Conservation (phyloP, 1,140 invertebrate genomes). For the Colletes latitarsis region DNA sequence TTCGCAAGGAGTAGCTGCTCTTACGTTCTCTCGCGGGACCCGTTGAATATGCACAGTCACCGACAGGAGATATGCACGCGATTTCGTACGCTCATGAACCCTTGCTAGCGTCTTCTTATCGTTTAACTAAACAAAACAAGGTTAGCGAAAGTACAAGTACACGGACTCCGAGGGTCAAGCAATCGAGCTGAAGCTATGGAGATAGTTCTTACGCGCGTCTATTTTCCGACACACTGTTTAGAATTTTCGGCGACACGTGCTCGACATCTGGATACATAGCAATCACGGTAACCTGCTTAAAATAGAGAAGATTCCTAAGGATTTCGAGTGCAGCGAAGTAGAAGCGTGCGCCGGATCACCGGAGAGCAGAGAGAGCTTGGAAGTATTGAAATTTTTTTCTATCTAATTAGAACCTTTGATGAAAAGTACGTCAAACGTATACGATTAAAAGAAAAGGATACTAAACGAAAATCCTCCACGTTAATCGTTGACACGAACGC, state of each 20-base stretch:
- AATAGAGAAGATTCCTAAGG: slow-evolving; percentile 49
- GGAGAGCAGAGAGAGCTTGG: too few species aligned
- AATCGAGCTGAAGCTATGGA: too few species aligned
- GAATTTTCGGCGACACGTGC: slow-evolving; percentile 52
- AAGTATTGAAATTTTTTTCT: too few species aligned
- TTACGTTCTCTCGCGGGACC: not conserved
- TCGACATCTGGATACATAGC: slow-evolving; percentile 54
- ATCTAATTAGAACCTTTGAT: too few species aligned
- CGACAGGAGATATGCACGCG: not conserved
- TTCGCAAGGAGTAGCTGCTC: slow-evolving; percentile 6
- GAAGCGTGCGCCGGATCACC: not conserved
- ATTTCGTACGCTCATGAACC: not conserved
- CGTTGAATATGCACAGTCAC: not conserved
- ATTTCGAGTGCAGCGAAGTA: slow-evolving; percentile 14
- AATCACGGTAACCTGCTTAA: slow-evolving; percentile 49
- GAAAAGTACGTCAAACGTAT: too few species aligned
- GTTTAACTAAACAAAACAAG: too few species aligned
- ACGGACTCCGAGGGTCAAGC: not conserved
- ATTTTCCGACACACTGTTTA: slow-evolving; percentile 57
- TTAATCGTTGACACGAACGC: not conserved
- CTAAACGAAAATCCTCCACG: not conserved
- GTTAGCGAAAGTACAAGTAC: too few species aligned
- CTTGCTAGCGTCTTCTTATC: too few species aligned
- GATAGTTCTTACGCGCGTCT: slow-evolving; percentile 21
- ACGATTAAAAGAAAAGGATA: not conserved